Conservation (phyloP, 2,113 vertebrate genomes). For the Lycocorax pyrrhopterus region DNA sequence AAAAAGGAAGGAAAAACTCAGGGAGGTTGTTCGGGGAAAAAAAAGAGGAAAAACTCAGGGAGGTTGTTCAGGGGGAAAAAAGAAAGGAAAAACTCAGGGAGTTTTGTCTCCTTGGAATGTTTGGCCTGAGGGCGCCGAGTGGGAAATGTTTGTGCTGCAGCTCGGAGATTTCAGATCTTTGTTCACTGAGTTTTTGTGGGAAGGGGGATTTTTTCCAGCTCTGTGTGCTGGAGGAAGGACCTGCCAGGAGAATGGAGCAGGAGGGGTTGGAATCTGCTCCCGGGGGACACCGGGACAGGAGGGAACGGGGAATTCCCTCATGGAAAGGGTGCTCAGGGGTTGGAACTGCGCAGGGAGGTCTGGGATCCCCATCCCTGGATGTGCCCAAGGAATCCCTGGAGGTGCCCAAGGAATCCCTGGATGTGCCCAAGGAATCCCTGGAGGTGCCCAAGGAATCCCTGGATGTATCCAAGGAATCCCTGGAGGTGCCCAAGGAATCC, state of each 20-base stretch:
- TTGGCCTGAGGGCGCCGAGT: not conserved
- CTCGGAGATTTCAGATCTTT: not conserved
- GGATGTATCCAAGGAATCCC: no score
- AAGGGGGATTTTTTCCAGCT: not conserved
- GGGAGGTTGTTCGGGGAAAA: no score
- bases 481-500: no score
- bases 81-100: no score
- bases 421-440: no score
- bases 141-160: not conserved
- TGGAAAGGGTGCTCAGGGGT: not conserved
- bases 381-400: no score
- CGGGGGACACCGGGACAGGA: not conserved
- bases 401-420: no score
- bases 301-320: not conserved
- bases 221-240: not conserved
- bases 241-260: not conserved
- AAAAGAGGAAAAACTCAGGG: no score
- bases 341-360: not conserved
- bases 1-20: no score
- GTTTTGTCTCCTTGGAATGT: rapidly evolving
- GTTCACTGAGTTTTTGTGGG: rapidly evolving
- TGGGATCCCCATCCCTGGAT: not conserved
- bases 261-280: no score
- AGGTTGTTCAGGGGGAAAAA: no score
- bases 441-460: not conserved